Percentiles rank a stretch among this genome's conserved stretches.
Conservation (phyloP, 2,113 vertebrate genomes). For the Eira barbara region DNA sequence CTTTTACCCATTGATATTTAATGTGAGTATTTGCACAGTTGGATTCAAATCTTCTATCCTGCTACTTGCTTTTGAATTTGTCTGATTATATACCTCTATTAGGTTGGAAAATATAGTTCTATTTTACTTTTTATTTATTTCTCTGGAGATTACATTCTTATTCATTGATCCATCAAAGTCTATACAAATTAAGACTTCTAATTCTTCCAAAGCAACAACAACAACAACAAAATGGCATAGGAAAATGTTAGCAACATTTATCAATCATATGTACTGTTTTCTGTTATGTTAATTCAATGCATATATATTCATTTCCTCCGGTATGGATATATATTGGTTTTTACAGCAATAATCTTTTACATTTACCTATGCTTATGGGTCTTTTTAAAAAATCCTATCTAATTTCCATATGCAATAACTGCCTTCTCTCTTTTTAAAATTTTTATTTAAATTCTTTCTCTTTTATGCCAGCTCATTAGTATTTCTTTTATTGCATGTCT, state of each 20-base stretch:
- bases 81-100: neutral
- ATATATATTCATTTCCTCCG: neutral
- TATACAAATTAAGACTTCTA: neutral
- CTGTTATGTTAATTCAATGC: neutral
- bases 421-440: neutral
- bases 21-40: neutral
- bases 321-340: neutral
- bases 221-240: neutral
- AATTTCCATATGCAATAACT: neutral
- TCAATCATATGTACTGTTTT: neutral
- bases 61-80: neutral
- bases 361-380: neutral
- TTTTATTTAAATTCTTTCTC: neutral
- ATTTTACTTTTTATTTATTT: neutral
- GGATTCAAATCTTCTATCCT: neutral
- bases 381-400: neutral
- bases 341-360: neutral
- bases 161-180: neutral
- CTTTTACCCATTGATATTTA: neutral
- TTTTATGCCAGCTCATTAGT: neutral
- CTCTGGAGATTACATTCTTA: neutral
- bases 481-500: neutral
- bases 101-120: neutral
- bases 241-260: neutral
- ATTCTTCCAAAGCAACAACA: neutral